Conservation (phyloP, 2,797 vertebrate genomes). For the Acropternis orthonyx region DNA sequence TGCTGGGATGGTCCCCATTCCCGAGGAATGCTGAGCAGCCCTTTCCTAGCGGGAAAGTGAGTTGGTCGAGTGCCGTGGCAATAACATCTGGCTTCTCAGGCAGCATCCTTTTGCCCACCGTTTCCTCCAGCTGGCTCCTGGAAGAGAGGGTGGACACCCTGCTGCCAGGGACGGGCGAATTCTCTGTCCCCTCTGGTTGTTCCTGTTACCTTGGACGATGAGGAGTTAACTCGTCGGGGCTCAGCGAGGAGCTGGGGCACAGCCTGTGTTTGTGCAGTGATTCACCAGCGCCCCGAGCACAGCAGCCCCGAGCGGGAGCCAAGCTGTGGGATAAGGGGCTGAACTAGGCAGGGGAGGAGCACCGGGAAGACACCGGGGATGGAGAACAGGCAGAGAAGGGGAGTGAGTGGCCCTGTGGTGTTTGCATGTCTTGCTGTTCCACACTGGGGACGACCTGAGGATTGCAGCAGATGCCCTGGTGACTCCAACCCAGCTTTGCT, state of each 20-base stretch:
- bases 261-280: background rate
- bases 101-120: rapidly evolving
- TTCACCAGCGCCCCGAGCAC: background rate
- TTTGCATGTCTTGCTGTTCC: rapidly evolving
- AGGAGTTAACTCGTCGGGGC: background rate
- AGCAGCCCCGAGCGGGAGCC: rapidly evolving
- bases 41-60: background rate
- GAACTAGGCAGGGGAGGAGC: background rate
- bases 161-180: background rate
- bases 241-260: rapidly evolving
- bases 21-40: background rate
- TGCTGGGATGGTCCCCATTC: rapidly evolving
- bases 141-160: background rate
- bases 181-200: background rate
- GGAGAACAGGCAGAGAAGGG: background rate
- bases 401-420: rapidly evolving
- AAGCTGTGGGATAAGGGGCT: background rate
- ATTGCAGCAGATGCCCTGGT: rapidly evolving
- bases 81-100: rapidly evolving
- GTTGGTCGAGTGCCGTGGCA: background rate
- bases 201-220: rapidly evolving
- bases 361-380: background rate
- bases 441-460: background rate
- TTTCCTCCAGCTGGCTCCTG: rapidly evolving
- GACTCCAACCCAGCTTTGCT: background rate